Conservation (phyloP, 2,797 vertebrate genomes). For the Silurus lanzhouensis region DNA sequence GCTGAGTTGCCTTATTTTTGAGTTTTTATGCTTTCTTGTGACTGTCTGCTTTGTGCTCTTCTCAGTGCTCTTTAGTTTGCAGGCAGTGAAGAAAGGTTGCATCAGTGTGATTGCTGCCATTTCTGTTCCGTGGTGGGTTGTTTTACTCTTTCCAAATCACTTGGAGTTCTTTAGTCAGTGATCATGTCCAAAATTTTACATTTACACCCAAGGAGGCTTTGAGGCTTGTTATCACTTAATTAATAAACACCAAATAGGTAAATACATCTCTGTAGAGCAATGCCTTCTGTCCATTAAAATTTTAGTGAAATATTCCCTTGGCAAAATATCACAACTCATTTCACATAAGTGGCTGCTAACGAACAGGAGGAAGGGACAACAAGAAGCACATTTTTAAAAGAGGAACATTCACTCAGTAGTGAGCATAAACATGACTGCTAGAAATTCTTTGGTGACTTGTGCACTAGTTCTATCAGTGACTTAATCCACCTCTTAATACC, state of each 20-base stretch:
- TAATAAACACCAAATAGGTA: neutral
- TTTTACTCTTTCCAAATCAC: neutral
- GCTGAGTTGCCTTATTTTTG: slow-evolving; percentile 24
- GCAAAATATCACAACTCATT: neutral
- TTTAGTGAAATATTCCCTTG: neutral
- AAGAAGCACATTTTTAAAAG: neutral
- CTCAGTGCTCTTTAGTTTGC: slow-evolving; percentile 18
- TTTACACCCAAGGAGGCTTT: neutral
- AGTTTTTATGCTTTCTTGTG: slow-evolving; percentile 7
- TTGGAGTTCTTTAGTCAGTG: neutral
- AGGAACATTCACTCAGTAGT: neutral
- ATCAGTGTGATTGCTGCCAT: neutral
- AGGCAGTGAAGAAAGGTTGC: neutral
- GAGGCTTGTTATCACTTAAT: neutral
- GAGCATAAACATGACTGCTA: neutral
- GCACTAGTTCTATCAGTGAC: neutral
- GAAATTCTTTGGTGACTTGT: neutral
- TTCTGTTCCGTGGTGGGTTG: neutral
- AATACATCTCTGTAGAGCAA: neutral
- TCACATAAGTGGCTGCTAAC: neutral
- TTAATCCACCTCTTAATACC: no score
- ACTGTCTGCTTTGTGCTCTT: slow-evolving; percentile 30
- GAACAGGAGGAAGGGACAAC: neutral
- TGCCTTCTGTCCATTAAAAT: neutral
- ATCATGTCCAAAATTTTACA: neutral